Evolutionary conservation across 2,888 invertebrate genomes (phyloP).

Genomic region (Ellobium chinense): DNA sequence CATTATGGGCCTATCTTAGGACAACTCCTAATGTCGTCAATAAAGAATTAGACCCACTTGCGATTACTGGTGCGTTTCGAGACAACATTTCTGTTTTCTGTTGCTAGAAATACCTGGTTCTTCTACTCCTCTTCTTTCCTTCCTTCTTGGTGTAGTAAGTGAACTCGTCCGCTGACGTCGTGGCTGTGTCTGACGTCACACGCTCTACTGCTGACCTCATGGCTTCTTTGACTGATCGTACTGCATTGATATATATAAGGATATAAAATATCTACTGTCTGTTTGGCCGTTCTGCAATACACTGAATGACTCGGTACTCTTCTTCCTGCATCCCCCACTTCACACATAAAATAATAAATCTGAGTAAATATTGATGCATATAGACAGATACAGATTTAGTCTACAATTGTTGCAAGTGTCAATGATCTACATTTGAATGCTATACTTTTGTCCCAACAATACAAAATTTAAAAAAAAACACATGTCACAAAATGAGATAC

Average conservation of each 20-base stretch:
- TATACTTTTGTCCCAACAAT: too few relatives aligned
- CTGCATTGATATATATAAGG: background rate
- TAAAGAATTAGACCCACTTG: too few relatives aligned
- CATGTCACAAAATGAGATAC: too few relatives aligned
- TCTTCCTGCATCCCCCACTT: background rate
- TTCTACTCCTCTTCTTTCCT: background rate
- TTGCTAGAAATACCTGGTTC: background rate
- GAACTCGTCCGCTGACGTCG: constrained; percentile 35
- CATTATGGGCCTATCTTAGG: too few relatives aligned
- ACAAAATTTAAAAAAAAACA: too few relatives aligned
- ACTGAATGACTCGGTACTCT: background rate
- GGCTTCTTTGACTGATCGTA: constrained; percentile 10
- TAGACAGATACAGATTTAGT: too few relatives aligned
- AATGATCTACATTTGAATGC: too few relatives aligned
- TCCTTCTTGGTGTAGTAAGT: background rate
- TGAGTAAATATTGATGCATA: background rate
- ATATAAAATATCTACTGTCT: too few relatives aligned
- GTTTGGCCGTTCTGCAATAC: background rate
- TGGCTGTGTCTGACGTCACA: constrained; percentile 37
- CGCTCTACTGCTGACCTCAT: constrained; percentile 33
- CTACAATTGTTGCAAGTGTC: too few relatives aligned
- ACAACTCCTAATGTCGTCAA: too few relatives aligned
- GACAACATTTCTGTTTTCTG: too few relatives aligned
- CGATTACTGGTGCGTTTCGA: too few relatives aligned
- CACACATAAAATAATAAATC: background rate